Percentiles rank a stretch among this genome's conserved stretches.
These are phyloP conservation scores for Drosophila azteca DNA, from an alignment of 1,140 invertebrate species.

Conservation along the genomic window DNA sequence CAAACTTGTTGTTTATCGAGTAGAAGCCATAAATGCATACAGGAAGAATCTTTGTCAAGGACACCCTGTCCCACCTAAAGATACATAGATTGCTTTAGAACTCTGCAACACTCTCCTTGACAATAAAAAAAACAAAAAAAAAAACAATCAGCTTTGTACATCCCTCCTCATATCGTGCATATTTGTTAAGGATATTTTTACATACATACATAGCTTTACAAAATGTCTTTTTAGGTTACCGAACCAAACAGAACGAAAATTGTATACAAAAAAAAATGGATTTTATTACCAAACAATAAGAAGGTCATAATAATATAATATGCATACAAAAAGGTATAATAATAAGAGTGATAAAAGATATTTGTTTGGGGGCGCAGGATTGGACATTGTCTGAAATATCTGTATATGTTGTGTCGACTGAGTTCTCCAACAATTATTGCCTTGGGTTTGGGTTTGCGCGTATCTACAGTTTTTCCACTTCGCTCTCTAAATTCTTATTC, in stretches of 20 bases:
- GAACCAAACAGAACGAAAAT: background rate
- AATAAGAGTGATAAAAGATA: slow-evolving; percentile 23
- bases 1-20: too few relatives aligned
- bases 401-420: background rate
- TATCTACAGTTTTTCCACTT: too few relatives aligned
- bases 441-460: slow-evolving; percentile 6
- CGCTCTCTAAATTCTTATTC: too few relatives aligned
- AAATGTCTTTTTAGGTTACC: slow-evolving; percentile 29
- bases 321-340: slow-evolving; percentile 39
- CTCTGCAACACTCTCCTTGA: too few relatives aligned
- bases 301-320: slow-evolving; percentile 36
- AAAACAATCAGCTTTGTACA: too few relatives aligned
- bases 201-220: slow-evolving; percentile 16
- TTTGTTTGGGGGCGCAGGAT: slow-evolving; percentile 13
- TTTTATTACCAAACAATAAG: slow-evolving; percentile 60
- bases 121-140: too few relatives aligned
- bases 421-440: background rate
- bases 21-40: too few relatives aligned
- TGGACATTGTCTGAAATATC: slow-evolving; percentile 1
- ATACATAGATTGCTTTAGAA: too few relatives aligned
- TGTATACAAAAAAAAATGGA: slow-evolving; percentile 32
- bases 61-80: too few relatives aligned
- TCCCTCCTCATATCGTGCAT: too few relatives aligned
- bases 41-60: too few relatives aligned
- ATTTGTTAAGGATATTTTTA: background rate